Base-by-base conservation (phyloP, 2,797 vertebrate species). In the Fringilla coelebs region DNA sequence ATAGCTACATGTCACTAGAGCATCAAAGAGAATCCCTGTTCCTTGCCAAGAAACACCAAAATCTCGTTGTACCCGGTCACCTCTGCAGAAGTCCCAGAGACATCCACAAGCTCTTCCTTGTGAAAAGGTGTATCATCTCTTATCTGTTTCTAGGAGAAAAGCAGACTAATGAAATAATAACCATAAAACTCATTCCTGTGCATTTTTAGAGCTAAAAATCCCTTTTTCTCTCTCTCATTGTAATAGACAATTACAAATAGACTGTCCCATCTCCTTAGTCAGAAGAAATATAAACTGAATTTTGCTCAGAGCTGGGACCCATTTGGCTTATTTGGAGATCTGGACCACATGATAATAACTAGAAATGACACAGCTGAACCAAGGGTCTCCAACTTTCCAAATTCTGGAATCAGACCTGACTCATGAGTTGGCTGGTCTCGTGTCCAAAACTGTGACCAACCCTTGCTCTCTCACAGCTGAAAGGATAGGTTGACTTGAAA, bases 401-500 rank as follows among this genome's bases (percentile, higher is more conserved):
- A 66, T 83, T 85, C 70, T 91, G 51, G 68, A 95, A 83, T 80
- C n/a, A 73, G 58, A 90, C 36, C 43, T 2, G 2, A 38, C 36
- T 75, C 62, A 51, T 49, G 55, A 73, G 32, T 78, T 89, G 72
- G 40, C 51, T 75, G 66, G 21, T 86, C 54, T 89, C 17, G 12
- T 18, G 21, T 77, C n/a, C 70, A 78, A 62, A 93, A 70, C 54
- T 48, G 32, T 29, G 76, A 92, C 51, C n/a, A 81, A 52, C 20
- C 2, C 62, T 84, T 67, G 3, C 29, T 80, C 52, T 32, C 41
- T 80, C 68, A 34, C 54, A 89, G 71, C 32, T 91, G 68, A 89
- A 88, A 83, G 61, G 25, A 80, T 21, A 85, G 46, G 22, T 45
- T 88, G 58, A 72, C 54, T 94, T 89, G 70, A 94, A 94, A 91